Evolutionary conservation across 2,888 invertebrate genomes (phyloP), one percentile per base, ranked within the genome.

Genomic region (Melipona bicolor): DNA sequence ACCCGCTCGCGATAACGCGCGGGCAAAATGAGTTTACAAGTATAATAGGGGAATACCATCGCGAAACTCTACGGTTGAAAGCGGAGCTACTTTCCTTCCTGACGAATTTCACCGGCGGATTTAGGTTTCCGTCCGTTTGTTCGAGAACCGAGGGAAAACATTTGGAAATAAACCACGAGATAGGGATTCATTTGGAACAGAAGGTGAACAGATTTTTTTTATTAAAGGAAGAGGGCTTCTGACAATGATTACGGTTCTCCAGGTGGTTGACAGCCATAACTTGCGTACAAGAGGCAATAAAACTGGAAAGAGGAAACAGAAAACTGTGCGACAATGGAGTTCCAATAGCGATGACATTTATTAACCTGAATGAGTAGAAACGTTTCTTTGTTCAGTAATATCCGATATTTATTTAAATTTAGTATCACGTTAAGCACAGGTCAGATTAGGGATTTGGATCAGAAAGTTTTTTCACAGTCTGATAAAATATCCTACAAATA

Each of bases 91-190:
- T 21, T 15, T 17, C 49, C 71, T 19, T 62, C 27, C 9, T 0
- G 13, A 5, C 19, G 59, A 74, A 70, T 73, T 59, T 64, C n/a
- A 43, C 15, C 21, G n/a, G 36, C 50, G 27, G 9, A 43, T 9
- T 68, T 56, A 19, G 56, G 24, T 21, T 69, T 65, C 36, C 59
- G 27, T 69, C 43, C 69, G 71, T 75, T 80, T 70, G 64, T 13
- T 59, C 5, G 59, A 27, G 6, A 77, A 70, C 36, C 24, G 9
- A 17, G n/a, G 19, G 11, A 9, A 2, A 59, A 73, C 76, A 43
- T 80, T 77, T 64, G 3, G 32, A 27, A 54, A 80, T 32, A 61
- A 65, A 61, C 11, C 4, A 17, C 27, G 27, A 9, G 2, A 59
- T 24, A 36, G 21, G 11, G 27, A 56, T 11, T 24, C 27, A 9